These are phyloP conservation scores for Altica lythri DNA, from an alignment of 2,888 invertebrate genomes.

Conservation along the genomic window DNA sequence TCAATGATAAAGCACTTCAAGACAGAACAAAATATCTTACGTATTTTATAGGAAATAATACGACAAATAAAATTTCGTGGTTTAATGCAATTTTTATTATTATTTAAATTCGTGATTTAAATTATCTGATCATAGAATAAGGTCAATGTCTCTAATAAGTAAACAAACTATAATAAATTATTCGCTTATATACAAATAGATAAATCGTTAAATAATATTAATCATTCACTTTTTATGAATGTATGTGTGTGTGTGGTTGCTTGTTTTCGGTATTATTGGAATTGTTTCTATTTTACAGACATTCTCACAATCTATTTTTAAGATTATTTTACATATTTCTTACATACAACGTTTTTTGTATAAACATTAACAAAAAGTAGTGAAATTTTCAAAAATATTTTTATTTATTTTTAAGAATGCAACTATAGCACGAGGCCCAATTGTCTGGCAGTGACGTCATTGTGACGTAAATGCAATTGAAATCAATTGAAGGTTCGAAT, in stretches of 20 bases:
- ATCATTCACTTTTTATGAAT: conserved; percentile 12
- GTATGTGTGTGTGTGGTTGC: neutral
- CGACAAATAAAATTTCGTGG: neutral
- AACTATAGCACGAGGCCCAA: no score
- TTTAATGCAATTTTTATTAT: conserved; percentile 4
- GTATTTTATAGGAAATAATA: neutral
- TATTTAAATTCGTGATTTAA: conserved; percentile 11
- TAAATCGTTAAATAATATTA: conserved; percentile 8
- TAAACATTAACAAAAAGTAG: no score
- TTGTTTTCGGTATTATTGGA: neutral
- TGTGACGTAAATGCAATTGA: no score
- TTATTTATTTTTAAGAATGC: no score
- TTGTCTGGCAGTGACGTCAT: no score
- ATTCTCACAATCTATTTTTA: no score
- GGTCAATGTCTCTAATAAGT: conserved; percentile 19
- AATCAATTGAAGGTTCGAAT: no score
- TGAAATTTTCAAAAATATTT: no score
- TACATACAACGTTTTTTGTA: no score
- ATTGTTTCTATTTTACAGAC: no score
- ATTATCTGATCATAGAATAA: conserved; percentile 13
- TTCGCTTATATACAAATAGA: conserved; percentile 11
- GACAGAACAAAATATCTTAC: neutral
- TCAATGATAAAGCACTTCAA: conserved; percentile 4
- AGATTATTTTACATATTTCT: no score
- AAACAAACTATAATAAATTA: conserved; percentile 17